Conservation (phyloP, 2,797 vertebrate genomes). For the Oreochromis mossambicus region DNA sequence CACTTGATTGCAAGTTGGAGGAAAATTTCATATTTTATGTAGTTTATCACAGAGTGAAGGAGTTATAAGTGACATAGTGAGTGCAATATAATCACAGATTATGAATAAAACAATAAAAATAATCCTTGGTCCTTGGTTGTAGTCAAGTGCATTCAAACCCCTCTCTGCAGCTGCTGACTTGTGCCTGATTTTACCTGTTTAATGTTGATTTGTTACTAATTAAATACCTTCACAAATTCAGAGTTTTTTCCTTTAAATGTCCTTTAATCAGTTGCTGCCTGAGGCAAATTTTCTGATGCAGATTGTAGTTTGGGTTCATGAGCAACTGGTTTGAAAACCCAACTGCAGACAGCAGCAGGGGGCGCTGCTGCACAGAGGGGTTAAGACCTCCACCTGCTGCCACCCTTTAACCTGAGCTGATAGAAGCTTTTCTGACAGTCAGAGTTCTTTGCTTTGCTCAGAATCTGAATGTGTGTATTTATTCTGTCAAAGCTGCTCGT, state of each 20-base stretch:
- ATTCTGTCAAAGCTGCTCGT: constrained; percentile 17
- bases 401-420: background rate
- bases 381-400: background rate
- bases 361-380: background rate
- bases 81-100: background rate
- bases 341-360: background rate
- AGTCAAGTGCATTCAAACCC: background rate
- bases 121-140: background rate
- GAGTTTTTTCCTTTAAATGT: background rate
- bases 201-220: background rate
- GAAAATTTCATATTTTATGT: background rate
- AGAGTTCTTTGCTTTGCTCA: background rate
- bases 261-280: background rate
- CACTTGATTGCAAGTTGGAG: accelerated
- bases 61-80: background rate
- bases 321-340: background rate
- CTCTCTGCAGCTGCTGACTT: background rate
- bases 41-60: background rate
- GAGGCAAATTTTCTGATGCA: background rate
- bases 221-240: background rate
- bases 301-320: background rate
- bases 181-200: background rate
- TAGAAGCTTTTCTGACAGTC: background rate
- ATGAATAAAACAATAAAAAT: background rate
- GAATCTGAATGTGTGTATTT: constrained; percentile 10